A percentile compares a stretch with the other conserved stretches of the same genome.
Evolutionary conservation across 2,113 vertebrate genomes (phyloP).

Genomic region (Eublepharis macularius): DNA sequence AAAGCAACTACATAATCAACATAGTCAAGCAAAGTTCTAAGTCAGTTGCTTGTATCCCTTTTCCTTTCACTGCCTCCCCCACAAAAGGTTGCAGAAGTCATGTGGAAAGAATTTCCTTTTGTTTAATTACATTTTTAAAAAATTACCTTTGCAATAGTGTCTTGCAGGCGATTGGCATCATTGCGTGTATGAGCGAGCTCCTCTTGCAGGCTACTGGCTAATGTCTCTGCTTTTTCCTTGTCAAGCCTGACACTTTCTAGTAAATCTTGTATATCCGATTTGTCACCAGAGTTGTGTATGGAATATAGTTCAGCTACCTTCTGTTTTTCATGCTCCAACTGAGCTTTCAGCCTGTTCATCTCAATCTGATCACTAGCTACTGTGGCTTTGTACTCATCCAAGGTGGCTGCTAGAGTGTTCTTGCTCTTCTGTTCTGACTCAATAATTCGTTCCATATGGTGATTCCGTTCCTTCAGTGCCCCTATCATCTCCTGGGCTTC

Average conservation of each 20-base stretch:
- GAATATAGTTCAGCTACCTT: constrained; percentile 90
- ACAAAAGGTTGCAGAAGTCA: not conserved
- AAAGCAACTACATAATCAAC: not conserved
- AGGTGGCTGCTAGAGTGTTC: constrained; percentile 75
- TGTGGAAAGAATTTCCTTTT: rapidly evolving
- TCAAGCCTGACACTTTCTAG: constrained; percentile 88
- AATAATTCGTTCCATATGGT: constrained; percentile 90
- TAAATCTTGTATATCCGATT: constrained; percentile 89
- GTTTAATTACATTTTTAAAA: not conserved
- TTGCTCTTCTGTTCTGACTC: constrained; percentile 89
- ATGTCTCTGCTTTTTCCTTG: constrained; percentile 90
- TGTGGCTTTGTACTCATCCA: constrained; percentile 88
- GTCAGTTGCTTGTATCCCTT: not conserved
- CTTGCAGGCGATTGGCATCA: constrained; percentile 85
- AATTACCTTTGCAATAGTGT: constrained; percentile 87
- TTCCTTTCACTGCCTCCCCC: not conserved
- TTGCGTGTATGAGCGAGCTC: constrained; percentile 85
- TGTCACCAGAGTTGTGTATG: constrained; percentile 89
- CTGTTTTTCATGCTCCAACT: constrained; percentile 92
- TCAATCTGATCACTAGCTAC: constrained; percentile 87
- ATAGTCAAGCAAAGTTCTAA: not conserved
- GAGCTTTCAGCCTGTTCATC: constrained; percentile 85
- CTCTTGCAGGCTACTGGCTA: constrained; percentile 84
- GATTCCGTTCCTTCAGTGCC: constrained; percentile 90
- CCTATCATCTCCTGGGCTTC: constrained; percentile 93